Conservation (phyloP, 2,113 vertebrate species). For the Poeciliopsis turrubarensis region DNA sequence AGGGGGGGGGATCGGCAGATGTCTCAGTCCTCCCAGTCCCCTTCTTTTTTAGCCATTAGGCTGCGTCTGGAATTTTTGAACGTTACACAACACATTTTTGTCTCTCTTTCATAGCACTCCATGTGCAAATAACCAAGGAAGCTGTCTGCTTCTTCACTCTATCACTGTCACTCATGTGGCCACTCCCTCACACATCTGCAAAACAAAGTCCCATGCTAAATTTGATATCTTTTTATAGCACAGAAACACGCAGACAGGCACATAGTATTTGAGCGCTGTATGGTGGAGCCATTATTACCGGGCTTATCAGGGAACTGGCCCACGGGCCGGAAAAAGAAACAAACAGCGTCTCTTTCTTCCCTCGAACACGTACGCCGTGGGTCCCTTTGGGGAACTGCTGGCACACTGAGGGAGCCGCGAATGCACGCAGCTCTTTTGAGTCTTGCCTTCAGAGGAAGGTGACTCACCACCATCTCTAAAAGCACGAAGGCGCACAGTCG, state of each 20-base stretch:
- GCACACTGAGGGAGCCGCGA: slow-evolving; percentile 30
- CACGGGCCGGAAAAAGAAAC: slow-evolving; percentile 23
- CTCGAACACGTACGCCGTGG: slow-evolving; percentile 46
- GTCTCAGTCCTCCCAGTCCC: slow-evolving; percentile 70
- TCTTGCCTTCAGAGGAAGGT: slow-evolving; percentile 49
- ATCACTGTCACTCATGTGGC: slow-evolving; percentile 20
- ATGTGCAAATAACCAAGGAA: slow-evolving; percentile 47
- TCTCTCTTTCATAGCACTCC: slow-evolving; percentile 61
- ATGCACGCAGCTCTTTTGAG: slow-evolving; percentile 43
- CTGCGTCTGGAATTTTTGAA: slow-evolving; percentile 73
- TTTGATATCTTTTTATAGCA: slow-evolving; percentile 16
- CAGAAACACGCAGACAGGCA: slow-evolving; percentile 17
- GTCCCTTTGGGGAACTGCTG: slow-evolving; percentile 42
- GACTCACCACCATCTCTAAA: slow-evolving; percentile 53
- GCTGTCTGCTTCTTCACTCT: slow-evolving; percentile 33
- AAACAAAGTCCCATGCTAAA: slow-evolving; percentile 7
- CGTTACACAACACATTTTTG: slow-evolving; percentile 76
- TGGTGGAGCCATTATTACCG: slow-evolving; percentile 67
- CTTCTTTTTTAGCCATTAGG: slow-evolving; percentile 83
- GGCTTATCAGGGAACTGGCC: slow-evolving; percentile 41
- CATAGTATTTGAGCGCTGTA: slow-evolving; percentile 22
- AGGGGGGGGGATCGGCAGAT: slow-evolving; percentile 46
- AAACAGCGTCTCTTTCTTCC: slow-evolving; percentile 29
- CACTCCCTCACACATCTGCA: slow-evolving; percentile 19
- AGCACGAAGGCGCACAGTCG: slow-evolving; percentile 23